phyloP scores from a whole-genome alignment of 2,113 vertebrate species.

The Labrus mixtus region DNA sequence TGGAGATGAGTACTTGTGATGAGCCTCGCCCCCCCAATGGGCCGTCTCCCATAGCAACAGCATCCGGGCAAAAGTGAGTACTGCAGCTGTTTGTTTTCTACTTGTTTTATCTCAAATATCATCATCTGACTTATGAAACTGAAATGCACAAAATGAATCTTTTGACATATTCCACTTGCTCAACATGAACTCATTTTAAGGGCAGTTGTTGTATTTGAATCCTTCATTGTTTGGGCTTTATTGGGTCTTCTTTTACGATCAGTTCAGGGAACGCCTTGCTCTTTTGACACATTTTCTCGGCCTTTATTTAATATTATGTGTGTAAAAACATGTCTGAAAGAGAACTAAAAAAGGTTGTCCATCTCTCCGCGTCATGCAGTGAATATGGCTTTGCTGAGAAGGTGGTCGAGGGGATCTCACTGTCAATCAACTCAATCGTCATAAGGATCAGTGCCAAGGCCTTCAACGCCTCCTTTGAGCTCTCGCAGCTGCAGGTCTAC shows the following conservation, averaged over 20 bases:
- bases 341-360: not conserved
- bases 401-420: constrained; percentile 96
- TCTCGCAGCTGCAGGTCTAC: constrained; percentile 96
- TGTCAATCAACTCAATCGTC: constrained; percentile 97
- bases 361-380: constrained; percentile 74
- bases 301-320: too few relatives aligned
- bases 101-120: not conserved
- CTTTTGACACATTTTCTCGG: too few relatives aligned
- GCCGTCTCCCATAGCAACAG: constrained; percentile 97
- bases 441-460: constrained; percentile 97
- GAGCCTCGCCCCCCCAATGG: constrained; percentile 96
- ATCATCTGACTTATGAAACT: not conserved
- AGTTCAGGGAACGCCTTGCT: too few relatives aligned
- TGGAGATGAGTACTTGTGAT: constrained; percentile 99
- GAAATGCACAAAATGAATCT: too few relatives aligned
- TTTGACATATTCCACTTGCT: too few relatives aligned
- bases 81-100: not conserved
- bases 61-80: constrained; percentile 94
- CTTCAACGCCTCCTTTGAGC: constrained; percentile 98
- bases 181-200: too few relatives aligned
- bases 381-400: constrained; percentile 99
- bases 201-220: too few relatives aligned
- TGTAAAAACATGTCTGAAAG: too few relatives aligned
- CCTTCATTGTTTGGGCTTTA: too few relatives aligned
- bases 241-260: too few relatives aligned